phyloP scores from a whole-genome alignment of 2,888 invertebrate genomes.

The Philonicus albiceps region DNA sequence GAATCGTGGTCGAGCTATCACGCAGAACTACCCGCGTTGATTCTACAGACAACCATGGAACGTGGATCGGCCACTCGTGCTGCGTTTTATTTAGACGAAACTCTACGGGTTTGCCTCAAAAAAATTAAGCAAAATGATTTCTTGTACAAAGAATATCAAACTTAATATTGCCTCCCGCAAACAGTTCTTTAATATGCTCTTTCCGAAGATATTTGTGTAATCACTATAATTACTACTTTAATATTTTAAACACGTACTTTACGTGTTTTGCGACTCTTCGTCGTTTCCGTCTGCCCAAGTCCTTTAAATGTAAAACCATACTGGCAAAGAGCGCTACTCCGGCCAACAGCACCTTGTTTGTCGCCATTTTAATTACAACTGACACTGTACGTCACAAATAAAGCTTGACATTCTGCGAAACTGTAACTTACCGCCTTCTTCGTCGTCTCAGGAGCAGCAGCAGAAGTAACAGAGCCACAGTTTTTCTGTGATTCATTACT shows the following conservation, averaged over 20 bases:
- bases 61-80: background rate
- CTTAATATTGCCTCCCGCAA: background rate
- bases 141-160: too few relatives aligned
- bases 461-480: background rate
- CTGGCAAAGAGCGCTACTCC: conserved; percentile 20
- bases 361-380: conserved; percentile 21
- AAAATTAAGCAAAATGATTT: background rate
- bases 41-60: background rate
- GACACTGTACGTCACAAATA: background rate
- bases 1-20: background rate
- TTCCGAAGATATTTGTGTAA: background rate
- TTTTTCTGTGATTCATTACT: conserved; percentile 13
- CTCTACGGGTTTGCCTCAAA: background rate
- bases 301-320: conserved; percentile 16
- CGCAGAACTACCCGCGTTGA: background rate
- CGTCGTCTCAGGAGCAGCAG: background rate
- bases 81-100: background rate
- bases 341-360: conserved; percentile 4
- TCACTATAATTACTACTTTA: background rate
- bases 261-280: background rate
- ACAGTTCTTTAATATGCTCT: background rate
- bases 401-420: background rate
- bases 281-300: background rate
- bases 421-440: background rate
- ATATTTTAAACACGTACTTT: background rate